These are phyloP conservation scores for Ophthalmolycus amberensis DNA, from an alignment of 2,113 vertebrate species.

Conservation along the genomic window DNA sequence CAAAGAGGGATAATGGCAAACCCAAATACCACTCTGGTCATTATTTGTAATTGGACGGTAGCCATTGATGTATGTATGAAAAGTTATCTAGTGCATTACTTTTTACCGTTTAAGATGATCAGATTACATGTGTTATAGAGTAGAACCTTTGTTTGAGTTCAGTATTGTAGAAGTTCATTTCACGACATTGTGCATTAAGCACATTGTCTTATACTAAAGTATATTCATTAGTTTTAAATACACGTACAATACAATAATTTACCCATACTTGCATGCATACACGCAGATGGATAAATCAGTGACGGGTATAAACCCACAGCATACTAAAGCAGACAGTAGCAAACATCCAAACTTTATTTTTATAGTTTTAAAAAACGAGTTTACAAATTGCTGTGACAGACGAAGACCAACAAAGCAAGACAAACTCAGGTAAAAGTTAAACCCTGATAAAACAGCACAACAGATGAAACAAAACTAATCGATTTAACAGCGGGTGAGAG, in stretches of 20 bases:
- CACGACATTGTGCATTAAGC: background rate
- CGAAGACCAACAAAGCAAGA: background rate
- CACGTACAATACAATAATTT: background rate
- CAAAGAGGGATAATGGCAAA: slow-evolving; percentile 25
- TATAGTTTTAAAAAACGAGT: background rate
- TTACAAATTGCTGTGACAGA: background rate
- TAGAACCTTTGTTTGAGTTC: background rate
- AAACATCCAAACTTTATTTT: background rate
- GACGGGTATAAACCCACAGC: background rate
- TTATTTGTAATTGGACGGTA: slow-evolving; percentile 62
- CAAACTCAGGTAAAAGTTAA: background rate
- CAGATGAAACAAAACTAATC: background rate
- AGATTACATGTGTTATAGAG: background rate
- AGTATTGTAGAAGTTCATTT: background rate
- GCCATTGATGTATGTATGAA: slow-evolving; percentile 29
- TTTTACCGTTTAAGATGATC: slow-evolving; percentile 13
- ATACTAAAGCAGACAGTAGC: background rate
- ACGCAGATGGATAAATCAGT: background rate
- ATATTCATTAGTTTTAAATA: background rate
- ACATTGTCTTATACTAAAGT: background rate
- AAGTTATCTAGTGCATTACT: slow-evolving; percentile 10
- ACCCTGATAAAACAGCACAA: too few relatives aligned
- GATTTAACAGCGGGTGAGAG: background rate
- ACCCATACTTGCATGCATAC: background rate
- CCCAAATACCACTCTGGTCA: slow-evolving; percentile 9